Evolutionary conservation across 2,888 invertebrate species (phyloP), one percentile per base, ranked within the genome.

Genomic region (Clusia tigrina): DNA sequence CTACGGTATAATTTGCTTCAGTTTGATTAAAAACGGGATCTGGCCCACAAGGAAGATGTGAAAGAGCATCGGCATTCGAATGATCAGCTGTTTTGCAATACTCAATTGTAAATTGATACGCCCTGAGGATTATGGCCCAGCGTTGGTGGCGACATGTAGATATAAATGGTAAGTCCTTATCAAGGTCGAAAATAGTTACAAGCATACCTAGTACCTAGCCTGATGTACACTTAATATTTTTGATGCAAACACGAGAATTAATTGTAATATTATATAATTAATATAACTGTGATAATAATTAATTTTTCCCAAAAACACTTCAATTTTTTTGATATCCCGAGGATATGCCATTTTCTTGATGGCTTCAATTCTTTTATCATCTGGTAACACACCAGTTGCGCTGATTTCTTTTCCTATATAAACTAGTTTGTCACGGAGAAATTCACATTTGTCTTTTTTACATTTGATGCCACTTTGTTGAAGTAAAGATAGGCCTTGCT

Each of bases 371-470:
- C 77, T 78, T 2, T 78, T 77, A 32, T 67, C 63, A 12, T 65
- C 67, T 24, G 66, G 63, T 15, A 58, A 37, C 24, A 69, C 63
- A 3, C 65, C 68, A 6, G 65, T 42, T 10, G 58, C 56, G 26
- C 62, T 67, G 66, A 51, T 80, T 15, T 52, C 20, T 17, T 66
- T 57, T 9, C 65, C 68, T 17, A 83, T 67, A 69, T 79, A 82
- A 12, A 70, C 66, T 18, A 80, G 67, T 63, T 76, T 64, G 0
- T 73, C 56, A 64, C 75, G 62, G 25, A 76, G 78, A 63, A 83
- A 79, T 10, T 65, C 55, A 70, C 80, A 81, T 63, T 82, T 82
- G 17, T 71, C 65, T 25, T 54, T 54, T 18, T 74, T 72, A 10
- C 80, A 65, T 9, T 68, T 37, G 2, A 68, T 63, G 18, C 71